phyloP scores from a whole-genome alignment of 2,113 vertebrate species.

The Phycodurus eques region DNA sequence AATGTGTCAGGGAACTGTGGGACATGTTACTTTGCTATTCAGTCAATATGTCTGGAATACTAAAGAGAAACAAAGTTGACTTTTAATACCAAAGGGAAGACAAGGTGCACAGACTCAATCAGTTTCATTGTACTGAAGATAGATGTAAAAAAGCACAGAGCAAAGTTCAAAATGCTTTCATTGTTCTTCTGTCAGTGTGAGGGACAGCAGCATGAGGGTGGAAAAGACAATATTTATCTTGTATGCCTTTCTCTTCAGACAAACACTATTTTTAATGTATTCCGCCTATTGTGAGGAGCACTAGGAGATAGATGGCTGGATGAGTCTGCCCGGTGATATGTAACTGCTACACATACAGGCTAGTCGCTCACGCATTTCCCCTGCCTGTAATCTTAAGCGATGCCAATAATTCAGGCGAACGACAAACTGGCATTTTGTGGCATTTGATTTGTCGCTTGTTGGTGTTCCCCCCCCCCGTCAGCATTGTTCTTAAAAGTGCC shows the following conservation, averaged over 20 bases:
- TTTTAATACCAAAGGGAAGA: conserved; percentile 55
- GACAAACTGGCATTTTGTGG: conserved; percentile 43
- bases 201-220: conserved; percentile 58
- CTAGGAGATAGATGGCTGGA: conserved; percentile 57
- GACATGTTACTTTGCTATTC: not conserved
- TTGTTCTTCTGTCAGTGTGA: conserved; percentile 72
- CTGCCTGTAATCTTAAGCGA: conserved; percentile 43
- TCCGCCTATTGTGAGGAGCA: conserved; percentile 63
- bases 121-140: conserved; percentile 60
- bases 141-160: conserved; percentile 58
- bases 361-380: conserved; percentile 53
- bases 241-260: conserved; percentile 57
- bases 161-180: conserved; percentile 73
- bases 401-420: conserved; percentile 57
- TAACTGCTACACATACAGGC: conserved; percentile 40
- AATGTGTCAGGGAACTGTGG: not conserved
- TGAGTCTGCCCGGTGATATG: conserved; percentile 59
- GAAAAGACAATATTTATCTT: conserved; percentile 73
- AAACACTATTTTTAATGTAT: conserved; percentile 61
- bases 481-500: conserved; percentile 60
- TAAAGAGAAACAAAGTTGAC: conserved; percentile 47
- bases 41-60: conserved; percentile 5
- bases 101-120: conserved; percentile 52
- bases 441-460: conserved; percentile 54
- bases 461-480: conserved; percentile 34